Evolutionary conservation across 2,113 vertebrate species (phyloP).

Genomic region (Oreotragus oreotragus): DNA sequence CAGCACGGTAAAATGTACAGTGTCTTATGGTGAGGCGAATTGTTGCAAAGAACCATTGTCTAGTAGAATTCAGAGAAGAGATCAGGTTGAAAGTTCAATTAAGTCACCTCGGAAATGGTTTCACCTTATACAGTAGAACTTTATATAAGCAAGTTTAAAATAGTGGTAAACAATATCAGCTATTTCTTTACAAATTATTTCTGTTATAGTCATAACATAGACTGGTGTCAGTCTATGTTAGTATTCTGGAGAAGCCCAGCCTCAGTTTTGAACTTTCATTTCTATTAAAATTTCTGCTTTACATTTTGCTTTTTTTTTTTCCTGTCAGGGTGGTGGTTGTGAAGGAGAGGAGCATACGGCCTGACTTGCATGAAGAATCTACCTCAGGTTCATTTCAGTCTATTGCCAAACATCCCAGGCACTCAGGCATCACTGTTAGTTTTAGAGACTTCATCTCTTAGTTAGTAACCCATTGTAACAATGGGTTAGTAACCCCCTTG

Average conservation of each 20-base stretch:
- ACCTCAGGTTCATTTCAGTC: not conserved
- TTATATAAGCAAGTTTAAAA: slow-evolving; percentile 20
- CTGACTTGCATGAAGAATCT: not conserved
- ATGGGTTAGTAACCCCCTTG: not conserved
- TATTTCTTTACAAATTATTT: not conserved
- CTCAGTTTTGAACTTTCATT: not conserved
- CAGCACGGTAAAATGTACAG: not conserved
- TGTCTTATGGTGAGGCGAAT: not conserved
- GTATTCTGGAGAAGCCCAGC: not conserved
- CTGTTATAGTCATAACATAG: not conserved
- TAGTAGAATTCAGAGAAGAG: not conserved
- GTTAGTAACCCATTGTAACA: not conserved
- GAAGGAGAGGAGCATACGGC: not conserved
- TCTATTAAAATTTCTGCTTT: not conserved
- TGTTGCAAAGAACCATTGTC: not conserved
- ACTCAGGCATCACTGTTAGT: not conserved
- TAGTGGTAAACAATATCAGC: not conserved
- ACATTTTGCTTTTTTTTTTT: not conserved
- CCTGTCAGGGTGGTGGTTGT: not conserved
- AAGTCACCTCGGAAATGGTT: slow-evolving; percentile 7
- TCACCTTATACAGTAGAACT: not conserved
- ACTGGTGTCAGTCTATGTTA: not conserved
- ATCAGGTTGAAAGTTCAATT: not conserved
- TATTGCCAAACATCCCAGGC: not conserved
- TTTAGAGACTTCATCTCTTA: not conserved